Evolutionary conservation across 2,113 vertebrate genomes (phyloP), one percentile per base, ranked within the genome.

Genomic region (Deroptyus accipitrinus): DNA sequence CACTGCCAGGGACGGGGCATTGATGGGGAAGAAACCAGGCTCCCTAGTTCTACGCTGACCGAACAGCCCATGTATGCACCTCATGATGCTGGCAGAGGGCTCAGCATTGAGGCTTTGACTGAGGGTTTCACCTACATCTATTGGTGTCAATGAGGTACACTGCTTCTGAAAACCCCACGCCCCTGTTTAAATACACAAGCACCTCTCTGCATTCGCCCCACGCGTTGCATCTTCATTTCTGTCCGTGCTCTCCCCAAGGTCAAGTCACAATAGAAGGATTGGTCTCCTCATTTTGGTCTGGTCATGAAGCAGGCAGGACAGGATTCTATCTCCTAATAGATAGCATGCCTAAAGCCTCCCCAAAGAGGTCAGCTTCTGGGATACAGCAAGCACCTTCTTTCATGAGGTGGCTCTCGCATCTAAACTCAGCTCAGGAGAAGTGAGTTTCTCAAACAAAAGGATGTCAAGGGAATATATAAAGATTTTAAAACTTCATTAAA

Each of bases 391-490:
- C 72, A 46, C 42, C 61, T 67, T 9, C 91, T 27, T 10, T 23
- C 49, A 49, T 18, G 24, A 59, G 74, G 25, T 0, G 3, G 30
- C 55, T 74, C 75, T 37, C 25, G 75, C 19, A 46, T 42, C 92
- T 92, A 39, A 91, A 95, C 74, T 76, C 93, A 15, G 77, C 81
- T 64, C 25, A 0, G 31, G 27, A 84, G 70, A 68, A 82, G 86
- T 44, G 1, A 52, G 54, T 18, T 57, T 66, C 62, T 82, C 78
- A 66, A 84, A 75, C 44, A 17, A 89, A 82, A 76, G 2, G 20
- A 82, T 70, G 92, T 90, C 94, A 97, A 94, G 95, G 83, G 88
- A 95, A 79, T 17, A 79, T 16, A n/a, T 42, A 48, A 23, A 88
- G 67, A 72, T 64, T 42, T 19, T 4, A 67, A 86, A 97, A 86